Conservation (phyloP, 2,113 vertebrate genomes). For the Pachypanchax playfairii region DNA sequence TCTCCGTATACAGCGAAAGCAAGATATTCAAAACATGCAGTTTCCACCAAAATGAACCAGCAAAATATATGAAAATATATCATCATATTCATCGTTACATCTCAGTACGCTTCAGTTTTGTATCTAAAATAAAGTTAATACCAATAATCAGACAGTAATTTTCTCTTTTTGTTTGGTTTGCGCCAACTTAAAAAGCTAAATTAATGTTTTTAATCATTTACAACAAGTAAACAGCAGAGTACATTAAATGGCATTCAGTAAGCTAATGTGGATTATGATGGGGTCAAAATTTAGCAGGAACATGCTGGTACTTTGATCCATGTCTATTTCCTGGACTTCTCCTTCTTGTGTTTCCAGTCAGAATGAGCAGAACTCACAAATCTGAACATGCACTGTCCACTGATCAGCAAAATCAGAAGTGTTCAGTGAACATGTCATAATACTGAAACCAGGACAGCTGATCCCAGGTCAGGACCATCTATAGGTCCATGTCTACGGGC, state of each 20-base stretch:
- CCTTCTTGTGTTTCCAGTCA: slow-evolving; percentile 20
- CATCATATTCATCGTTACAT: slow-evolving; percentile 62
- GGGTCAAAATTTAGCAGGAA: slow-evolving; percentile 50
- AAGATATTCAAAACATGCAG: slow-evolving; percentile 69
- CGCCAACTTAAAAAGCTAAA: slow-evolving; percentile 55
- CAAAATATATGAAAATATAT: slow-evolving; percentile 77
- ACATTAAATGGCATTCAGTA: slow-evolving; percentile 57
- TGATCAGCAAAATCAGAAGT: slow-evolving; percentile 36
- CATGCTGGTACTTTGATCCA: slow-evolving; percentile 68
- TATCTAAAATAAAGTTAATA: slow-evolving; percentile 64
- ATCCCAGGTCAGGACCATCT: slow-evolving; percentile 58
- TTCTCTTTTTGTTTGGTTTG: slow-evolving; percentile 33
- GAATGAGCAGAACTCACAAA: slow-evolving; percentile 22
- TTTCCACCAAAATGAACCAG: slow-evolving; percentile 69
- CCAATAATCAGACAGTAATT: slow-evolving; percentile 36
- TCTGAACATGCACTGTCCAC: slow-evolving; percentile 47
- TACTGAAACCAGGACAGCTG: slow-evolving; percentile 18
- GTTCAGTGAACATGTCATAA: slow-evolving; percentile 24
- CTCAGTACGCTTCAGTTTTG: slow-evolving; percentile 46
- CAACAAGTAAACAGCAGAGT: slow-evolving; percentile 62
- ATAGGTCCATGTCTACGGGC: slow-evolving; percentile 97
- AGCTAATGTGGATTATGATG: slow-evolving; percentile 54
- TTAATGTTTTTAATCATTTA: slow-evolving; percentile 50
- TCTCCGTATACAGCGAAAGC: slow-evolving; percentile 45
- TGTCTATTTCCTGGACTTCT: slow-evolving; percentile 22